Evolutionary conservation across 2,888 invertebrate species (phyloP), one percentile per base, ranked within the genome.

Genomic region (Agrypnus murinus): DNA sequence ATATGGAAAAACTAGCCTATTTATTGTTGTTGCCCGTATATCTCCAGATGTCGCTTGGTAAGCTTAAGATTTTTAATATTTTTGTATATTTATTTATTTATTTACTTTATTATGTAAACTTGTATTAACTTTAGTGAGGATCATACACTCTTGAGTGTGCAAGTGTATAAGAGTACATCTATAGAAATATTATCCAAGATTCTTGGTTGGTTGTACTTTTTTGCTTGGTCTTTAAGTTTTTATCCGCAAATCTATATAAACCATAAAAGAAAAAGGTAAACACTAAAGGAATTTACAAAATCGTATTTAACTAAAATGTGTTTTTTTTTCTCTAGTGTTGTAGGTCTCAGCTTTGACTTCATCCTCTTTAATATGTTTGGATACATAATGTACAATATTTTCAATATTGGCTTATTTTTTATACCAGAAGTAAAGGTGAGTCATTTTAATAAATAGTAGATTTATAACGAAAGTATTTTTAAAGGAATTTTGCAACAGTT

Each of bases 141-240:
- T 53, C 84, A 90, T 57, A 86, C 92, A 15, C 95, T 90, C 84
- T 86, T 95, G 0, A 88, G 92, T 38, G 89, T 96, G 10, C 91
- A 91, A 6, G 90, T 94, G 40, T 92, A 92, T 85, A 90, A 91
- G 80, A 92, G 92, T 0, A 85, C 88, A 50, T 85, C 86, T 0
- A 87, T 96, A 64, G 89, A 91, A 71, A 87, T 91, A 7, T 86
- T 93, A 36, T 94, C 93, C 31, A 86, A 89, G 71, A 88, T 95
- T 4, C 92, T 97, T 83, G 98, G 98, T 6, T 98, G 98, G 98
- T 87, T 96, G 19, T 98, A 98, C 86, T 98, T 98, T 87, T 89
- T 91, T 40, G 96, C 97, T n/a, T 98, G 98, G 98, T 96, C 97
- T 1, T 86, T 98, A 36, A 97, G 97, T 5, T 98, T 98, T 87